Evolutionary conservation across 1,140 invertebrate genomes (phyloP).

Genomic region (Drosophila ohnishii): DNA sequence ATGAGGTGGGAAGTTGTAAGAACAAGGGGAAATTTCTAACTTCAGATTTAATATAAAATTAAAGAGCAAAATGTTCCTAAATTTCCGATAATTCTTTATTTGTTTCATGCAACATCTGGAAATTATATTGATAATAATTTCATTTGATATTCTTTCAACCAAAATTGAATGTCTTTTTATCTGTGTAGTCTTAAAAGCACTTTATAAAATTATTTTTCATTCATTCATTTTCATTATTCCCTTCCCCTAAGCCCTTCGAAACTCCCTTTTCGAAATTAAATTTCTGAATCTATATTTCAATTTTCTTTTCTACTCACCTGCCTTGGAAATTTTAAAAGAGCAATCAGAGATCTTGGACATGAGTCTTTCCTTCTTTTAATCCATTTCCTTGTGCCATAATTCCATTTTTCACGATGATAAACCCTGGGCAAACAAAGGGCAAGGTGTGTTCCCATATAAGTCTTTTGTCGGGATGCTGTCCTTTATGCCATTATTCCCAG

Average conservation of each 20-base stretch:
- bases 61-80: too few relatives aligned
- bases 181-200: background rate
- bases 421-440: conserved; percentile 22
- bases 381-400: conserved; percentile 46
- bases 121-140: background rate
- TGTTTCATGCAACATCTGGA: background rate
- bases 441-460: conserved; percentile 33
- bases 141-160: background rate
- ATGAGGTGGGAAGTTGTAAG: background rate
- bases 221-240: conserved; percentile 2
- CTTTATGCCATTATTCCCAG: conserved; percentile 37
- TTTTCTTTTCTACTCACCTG: conserved; percentile 5
- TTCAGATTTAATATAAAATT: too few relatives aligned
- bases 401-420: conserved; percentile 49
- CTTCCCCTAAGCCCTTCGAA: conserved; percentile 4
- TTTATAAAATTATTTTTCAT: background rate
- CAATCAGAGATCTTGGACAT: conserved; percentile 39
- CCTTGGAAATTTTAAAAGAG: conserved; percentile 23
- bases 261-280: conserved; percentile 11
- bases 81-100: too few relatives aligned
- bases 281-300: conserved; percentile 28
- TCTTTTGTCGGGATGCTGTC: conserved; percentile 27
- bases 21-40: background rate
- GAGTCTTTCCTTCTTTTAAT: conserved; percentile 26
- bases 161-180: background rate